Evolutionary conservation across 2,888 invertebrate species (phyloP), one percentile per base, ranked within the genome.

Genomic region (Heliconius cydno): DNA sequence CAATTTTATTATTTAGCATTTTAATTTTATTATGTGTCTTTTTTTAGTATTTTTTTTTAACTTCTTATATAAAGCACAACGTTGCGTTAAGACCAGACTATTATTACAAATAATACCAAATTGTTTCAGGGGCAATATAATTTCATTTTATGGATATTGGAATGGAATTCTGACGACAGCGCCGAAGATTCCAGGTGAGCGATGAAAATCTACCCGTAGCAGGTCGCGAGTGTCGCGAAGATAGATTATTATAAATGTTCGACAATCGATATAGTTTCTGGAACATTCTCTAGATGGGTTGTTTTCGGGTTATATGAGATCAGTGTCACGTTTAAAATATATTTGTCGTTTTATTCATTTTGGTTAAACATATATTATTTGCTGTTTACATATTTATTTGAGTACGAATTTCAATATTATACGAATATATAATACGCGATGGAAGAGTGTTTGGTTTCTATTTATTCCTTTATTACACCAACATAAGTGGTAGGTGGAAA

Each of bases 171-270:
- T 75, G 63, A 66, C 65, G 66, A 66, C 41, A 75, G 65, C 22
- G 46, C 41, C 41, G 65, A 75, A 65, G 65, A 22, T 38, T 75
- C 28, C 19, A 75, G 75, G 65, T 75, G 28, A 75, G 22, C 46
- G 46, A 75, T 66, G 65, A 65, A 65, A 65, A 75, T 75, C 66
- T 60, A 73, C 46, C 30, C 10, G 41, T 25, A 5, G 63, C 19
- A 75, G 75, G 65, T 75, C 65, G 28, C 19, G 13, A 41, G 74
- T 63, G 41, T 72, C 57, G 57, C 34, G 57, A 34, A 73, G 72
- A 73, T 73, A 73, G 57, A 73, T 73, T 73, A 60, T 73, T 57
- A 73, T 73, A 73, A 73, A 73, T 73, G 73, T 73, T 73, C 60
- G 34, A 73, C 73, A 60, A 73, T 73, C 73, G n/a, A 73, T 60